Evolutionary conservation across 92 coral and sea anemone genomes (phyloP).

Genomic region (Porites cylindrica): DNA sequence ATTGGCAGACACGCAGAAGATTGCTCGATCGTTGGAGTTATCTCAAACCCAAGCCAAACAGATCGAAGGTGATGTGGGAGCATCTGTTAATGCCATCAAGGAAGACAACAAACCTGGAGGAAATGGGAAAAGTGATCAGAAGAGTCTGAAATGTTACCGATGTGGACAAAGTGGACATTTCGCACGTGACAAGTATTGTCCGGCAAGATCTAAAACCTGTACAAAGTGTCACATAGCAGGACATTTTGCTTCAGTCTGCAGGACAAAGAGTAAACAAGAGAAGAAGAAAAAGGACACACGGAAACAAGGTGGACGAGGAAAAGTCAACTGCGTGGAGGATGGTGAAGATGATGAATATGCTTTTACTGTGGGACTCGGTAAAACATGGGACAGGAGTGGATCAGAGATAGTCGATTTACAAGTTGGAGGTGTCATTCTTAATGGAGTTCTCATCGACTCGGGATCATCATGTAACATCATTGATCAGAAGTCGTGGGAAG

Average conservation of each 20-base stretch:
- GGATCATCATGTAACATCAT: slow-evolving; percentile 55
- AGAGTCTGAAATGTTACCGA: too few relatives aligned
- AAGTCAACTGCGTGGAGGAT: slow-evolving; percentile 11
- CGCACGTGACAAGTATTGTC: background rate
- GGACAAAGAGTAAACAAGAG: slow-evolving; percentile 21
- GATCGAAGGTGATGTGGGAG: slow-evolving; percentile 10
- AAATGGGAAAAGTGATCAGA: too few relatives aligned
- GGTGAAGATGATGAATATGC: slow-evolving; percentile 34
- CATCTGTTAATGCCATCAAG: background rate
- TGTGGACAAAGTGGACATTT: too few relatives aligned
- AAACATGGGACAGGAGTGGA: slow-evolving; percentile 8
- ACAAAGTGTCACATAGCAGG: slow-evolving; percentile 31
- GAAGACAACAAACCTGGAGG: too few relatives aligned
- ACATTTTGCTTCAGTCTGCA: slow-evolving; percentile 43
- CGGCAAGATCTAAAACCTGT: slow-evolving; percentile 43
- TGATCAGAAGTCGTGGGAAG: slow-evolving; percentile 33
- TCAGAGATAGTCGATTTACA: slow-evolving; percentile 31
- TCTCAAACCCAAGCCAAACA: slow-evolving; percentile 23
- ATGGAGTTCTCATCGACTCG: slow-evolving; percentile 48
- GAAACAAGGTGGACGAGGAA: slow-evolving; percentile 26
- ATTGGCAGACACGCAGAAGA: slow-evolving; percentile 28
- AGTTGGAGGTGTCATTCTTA: slow-evolving; percentile 48
- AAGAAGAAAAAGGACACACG: background rate
- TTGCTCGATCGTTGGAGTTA: slow-evolving; percentile 46
- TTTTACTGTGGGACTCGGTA: slow-evolving; percentile 15